Conservation (phyloP, 2,797 vertebrate species). For the Anabas testudineus region DNA sequence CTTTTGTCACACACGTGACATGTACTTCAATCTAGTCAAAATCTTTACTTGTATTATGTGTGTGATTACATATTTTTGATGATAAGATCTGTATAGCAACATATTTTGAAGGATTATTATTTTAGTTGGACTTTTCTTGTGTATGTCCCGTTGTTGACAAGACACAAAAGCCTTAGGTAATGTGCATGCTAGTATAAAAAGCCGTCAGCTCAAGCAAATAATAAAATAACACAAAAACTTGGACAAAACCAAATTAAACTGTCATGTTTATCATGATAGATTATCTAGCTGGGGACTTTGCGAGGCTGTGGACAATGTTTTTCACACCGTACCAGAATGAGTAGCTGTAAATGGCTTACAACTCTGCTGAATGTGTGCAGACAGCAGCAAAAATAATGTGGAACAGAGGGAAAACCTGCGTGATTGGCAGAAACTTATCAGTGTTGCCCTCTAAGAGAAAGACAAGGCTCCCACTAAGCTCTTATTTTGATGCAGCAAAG, state of each 20-base stretch:
- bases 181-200: constrained; percentile 1
- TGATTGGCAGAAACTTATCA: constrained; percentile 40
- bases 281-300: constrained; percentile 30
- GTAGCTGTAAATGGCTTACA: constrained; percentile 11
- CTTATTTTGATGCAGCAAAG: constrained; percentile 26
- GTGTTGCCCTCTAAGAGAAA: constrained; percentile 21
- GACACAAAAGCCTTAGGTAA: constrained; percentile 12
- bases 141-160: neutral
- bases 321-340: neutral
- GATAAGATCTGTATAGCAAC: neutral
- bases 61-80: neutral
- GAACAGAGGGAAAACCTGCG: constrained; percentile 22
- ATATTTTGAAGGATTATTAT: neutral
- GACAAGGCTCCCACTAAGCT: constrained; percentile 15
- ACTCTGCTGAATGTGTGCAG: constrained; percentile 50
- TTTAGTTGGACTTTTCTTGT: too few relatives aligned
- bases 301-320: neutral
- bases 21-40: neutral
- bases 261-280: constrained; percentile 51
- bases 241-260: constrained; percentile 41
- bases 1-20: neutral
- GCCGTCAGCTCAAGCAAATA: neutral
- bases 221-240: constrained; percentile 6
- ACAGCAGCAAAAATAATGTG: constrained; percentile 41
- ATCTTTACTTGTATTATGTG: neutral